These are phyloP conservation scores for Anaspis maculata DNA, from an alignment of 2,888 invertebrate species.

Conservation along the genomic window DNA sequence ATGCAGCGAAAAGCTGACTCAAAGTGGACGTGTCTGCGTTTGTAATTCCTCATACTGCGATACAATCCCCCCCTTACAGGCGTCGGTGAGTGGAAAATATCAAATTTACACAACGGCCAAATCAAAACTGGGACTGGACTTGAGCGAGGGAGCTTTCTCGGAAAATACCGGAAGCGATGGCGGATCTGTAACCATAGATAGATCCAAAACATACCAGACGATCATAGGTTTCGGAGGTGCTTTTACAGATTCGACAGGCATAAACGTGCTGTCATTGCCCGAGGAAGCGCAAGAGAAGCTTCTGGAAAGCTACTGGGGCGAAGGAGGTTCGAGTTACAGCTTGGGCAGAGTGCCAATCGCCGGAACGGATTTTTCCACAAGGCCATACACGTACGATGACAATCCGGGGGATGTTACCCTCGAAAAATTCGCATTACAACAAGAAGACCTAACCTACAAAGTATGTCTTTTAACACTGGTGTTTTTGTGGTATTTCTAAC, in stretches of 20 bases:
- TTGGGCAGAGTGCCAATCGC: conserved; percentile 75
- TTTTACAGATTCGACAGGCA: conserved; percentile 59
- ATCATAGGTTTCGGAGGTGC: conserved; percentile 84
- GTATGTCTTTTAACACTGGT: conserved; percentile 34
- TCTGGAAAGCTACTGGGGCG: conserved; percentile 53
- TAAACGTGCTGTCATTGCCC: conserved; percentile 61
- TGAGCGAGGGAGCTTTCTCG: not conserved
- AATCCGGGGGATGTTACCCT: conserved; percentile 53
- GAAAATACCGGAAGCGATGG: conserved; percentile 13
- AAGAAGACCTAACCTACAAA: conserved; percentile 59
- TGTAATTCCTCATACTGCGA: conserved; percentile 67
- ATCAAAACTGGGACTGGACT: not conserved
- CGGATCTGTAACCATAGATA: conserved; percentile 16
- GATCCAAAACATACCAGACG: conserved; percentile 46
- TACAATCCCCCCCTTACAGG: conserved; percentile 47
- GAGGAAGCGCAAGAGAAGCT: conserved; percentile 45
- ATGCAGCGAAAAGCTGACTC: too few relatives aligned
- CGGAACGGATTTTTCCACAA: conserved; percentile 77
- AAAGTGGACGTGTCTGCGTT: conserved; percentile 56
- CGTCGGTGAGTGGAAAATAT: conserved; percentile 26
- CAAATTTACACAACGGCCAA: not conserved
- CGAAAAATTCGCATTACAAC: conserved; percentile 52
- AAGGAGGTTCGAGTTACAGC: conserved; percentile 46
- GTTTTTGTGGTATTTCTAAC: not conserved
- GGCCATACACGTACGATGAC: conserved; percentile 66